Evolutionary conservation across 2,113 vertebrate species (phyloP), one percentile per base, ranked within the genome.

Genomic region (Etheostoma spectabile): DNA sequence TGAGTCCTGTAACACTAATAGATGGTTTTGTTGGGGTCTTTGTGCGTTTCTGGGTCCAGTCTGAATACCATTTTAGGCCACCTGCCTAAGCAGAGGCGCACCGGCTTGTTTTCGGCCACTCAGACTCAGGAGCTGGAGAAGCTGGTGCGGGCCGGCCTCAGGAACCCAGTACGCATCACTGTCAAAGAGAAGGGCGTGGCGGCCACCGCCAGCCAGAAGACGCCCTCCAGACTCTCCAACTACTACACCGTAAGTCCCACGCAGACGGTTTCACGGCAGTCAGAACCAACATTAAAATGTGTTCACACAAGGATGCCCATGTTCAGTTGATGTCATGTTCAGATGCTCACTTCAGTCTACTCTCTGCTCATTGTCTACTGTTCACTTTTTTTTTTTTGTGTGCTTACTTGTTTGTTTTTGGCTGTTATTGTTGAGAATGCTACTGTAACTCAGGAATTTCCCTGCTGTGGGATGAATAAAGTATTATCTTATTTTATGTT

Each of bases 41-140:
- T 10, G 12, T 11, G 4, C 24, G 24, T 38, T 2, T 51, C 3
- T 62, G 8, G 77, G 4, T 66, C 79, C 92, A 99, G 98, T 78
- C 91, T 99, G 76, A 99, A 99, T 82, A 83, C 95, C 82, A 99
- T 99, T 83, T 86, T 99, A 92, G 95, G 93, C 57, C 92, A 95
- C 51, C 62, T 99, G 88, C 98, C 98, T 1, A 99, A 99, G 91
- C 98, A 99, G 95, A 94, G 98, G 4, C 95, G 98, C 10, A 99
- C 98, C 0, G 98, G 98, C 21, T 92, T 99, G 61, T 99, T 99
- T 89, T 99, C 98, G 0, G 98, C 98, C 51, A 99, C 98, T 0
- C 98, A 99, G 83, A 99, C 98, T 0, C 98, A 99, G 85, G 98
- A 99, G 83, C 93, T 99, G 87, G 98, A 99, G 94, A 99, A 95